A percentile compares a stretch with the other conserved stretches of the same genome.
Conservation (phyloP, 2,113 vertebrate species). For the Lates calcarifer region DNA sequence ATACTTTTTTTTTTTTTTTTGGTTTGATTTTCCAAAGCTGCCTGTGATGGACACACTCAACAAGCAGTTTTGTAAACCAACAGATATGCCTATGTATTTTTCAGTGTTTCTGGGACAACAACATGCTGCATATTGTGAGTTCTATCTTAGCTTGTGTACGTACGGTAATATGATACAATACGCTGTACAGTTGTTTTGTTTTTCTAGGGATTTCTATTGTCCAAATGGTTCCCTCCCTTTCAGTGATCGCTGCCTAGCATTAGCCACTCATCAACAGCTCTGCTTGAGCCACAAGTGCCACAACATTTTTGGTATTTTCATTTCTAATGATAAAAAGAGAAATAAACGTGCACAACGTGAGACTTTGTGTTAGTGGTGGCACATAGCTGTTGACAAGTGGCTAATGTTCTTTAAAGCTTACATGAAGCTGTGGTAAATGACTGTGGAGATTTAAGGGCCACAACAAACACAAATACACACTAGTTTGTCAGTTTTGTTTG, state of each 20-base stretch:
- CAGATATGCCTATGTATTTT: constrained; percentile 71
- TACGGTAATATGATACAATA: constrained; percentile 76
- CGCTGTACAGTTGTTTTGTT: constrained; percentile 79
- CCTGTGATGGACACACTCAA: constrained; percentile 58
- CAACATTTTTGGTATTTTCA: neutral
- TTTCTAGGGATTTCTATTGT: constrained; percentile 61
- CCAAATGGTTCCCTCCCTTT: constrained; percentile 18
- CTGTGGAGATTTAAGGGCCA: neutral
- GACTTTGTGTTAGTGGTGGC: constrained; percentile 6
- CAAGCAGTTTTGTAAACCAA: constrained; percentile 73
- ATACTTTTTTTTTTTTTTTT: constrained; percentile 43
- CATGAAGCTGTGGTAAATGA: constrained; percentile 15
- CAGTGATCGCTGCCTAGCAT: constrained; percentile 28
- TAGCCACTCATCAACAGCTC: constrained; percentile 33
- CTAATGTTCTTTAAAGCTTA: constrained; percentile 19
- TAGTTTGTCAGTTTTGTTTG: constrained; percentile 40
- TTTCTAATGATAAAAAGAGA: neutral
- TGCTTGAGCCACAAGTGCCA: constrained; percentile 22
- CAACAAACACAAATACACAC: constrained; percentile 4
- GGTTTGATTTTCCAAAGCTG: constrained; percentile 63
- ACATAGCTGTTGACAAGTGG: constrained; percentile 15
- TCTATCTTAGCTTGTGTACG: constrained; percentile 81
- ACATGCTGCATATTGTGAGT: constrained; percentile 80
- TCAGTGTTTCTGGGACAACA: constrained; percentile 79
- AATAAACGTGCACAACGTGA: neutral